A percentile compares a stretch with the other conserved stretches of the same genome.
These are phyloP conservation scores for Pseudopipra pipra DNA, from an alignment of 2,113 vertebrate genomes.

Conservation along the genomic window DNA sequence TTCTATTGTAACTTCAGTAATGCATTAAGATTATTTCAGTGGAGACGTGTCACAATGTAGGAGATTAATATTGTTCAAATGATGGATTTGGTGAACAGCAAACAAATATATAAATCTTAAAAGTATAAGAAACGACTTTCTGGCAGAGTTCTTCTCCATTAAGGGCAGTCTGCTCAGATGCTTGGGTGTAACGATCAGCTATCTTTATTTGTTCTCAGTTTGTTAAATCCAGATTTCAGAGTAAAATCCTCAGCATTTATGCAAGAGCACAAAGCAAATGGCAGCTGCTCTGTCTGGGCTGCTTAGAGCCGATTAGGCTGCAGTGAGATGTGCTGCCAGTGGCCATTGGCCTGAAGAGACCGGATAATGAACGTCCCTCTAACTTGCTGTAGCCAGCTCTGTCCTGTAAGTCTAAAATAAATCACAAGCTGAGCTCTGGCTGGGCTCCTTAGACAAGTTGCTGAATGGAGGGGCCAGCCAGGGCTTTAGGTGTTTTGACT, in stretches of 20 bases:
- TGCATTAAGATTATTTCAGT: background rate
- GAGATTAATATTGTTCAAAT: background rate
- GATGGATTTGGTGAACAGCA: background rate
- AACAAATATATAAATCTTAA: background rate
- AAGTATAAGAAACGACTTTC: background rate
- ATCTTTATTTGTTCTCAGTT: background rate
- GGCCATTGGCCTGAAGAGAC: background rate
- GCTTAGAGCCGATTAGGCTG: background rate
- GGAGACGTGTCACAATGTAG: background rate
- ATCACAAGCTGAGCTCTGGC: background rate
- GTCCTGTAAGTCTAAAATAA: background rate
- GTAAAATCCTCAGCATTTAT: background rate
- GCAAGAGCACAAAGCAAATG: background rate
- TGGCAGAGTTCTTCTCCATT: background rate
- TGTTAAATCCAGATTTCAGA: background rate
- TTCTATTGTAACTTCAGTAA: background rate
- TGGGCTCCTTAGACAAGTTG: background rate
- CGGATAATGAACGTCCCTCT: fast-evolving
- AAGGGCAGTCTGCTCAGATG: background rate
- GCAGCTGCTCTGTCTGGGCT: conserved; percentile 9
- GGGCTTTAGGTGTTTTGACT: background rate
- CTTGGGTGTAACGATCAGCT: background rate
- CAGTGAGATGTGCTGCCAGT: background rate
- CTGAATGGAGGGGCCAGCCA: background rate
- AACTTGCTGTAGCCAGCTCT: background rate